These are phyloP conservation scores for Teleogryllus oceanicus DNA, from an alignment of 2,888 invertebrate species.

Conservation along the genomic window DNA sequence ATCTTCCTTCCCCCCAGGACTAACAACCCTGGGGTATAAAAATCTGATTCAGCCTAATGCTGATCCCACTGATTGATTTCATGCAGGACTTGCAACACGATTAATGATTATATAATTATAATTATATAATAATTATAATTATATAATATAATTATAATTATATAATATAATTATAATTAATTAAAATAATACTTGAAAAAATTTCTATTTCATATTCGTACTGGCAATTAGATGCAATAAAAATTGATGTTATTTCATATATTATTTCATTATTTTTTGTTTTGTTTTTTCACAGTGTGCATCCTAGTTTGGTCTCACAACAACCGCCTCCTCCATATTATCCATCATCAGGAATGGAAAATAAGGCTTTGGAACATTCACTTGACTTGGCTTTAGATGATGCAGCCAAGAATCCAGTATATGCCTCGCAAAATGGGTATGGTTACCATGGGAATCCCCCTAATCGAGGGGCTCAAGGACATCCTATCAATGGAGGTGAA, in stretches of 20 bases:
- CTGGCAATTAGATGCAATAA: background rate
- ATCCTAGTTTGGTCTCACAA: constrained; percentile 79
- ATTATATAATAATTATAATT: no score
- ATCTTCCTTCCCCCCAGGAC: no score
- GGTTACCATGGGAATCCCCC: constrained; percentile 75
- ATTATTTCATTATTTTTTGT: background rate
- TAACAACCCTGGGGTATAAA: no score
- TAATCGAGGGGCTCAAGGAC: constrained; percentile 59
- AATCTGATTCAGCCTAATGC: no score
- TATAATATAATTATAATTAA: no score
- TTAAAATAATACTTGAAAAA: no score
- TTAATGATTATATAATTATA: no score
- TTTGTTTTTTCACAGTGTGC: constrained; percentile 50
- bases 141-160: no score
- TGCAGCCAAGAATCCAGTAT: constrained; percentile 73
- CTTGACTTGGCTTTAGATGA: constrained; percentile 84
- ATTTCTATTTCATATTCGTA: background rate
- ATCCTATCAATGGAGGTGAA: constrained; percentile 72
- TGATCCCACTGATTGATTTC: no score
- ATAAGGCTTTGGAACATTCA: constrained; percentile 86
- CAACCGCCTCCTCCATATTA: constrained; percentile 88
- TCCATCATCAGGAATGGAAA: constrained; percentile 83
- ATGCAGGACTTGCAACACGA: no score
- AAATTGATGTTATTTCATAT: background rate
- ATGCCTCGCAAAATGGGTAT: constrained; percentile 79